Conservation (phyloP, 2,113 vertebrate species). For the Vulpes vulpes region DNA sequence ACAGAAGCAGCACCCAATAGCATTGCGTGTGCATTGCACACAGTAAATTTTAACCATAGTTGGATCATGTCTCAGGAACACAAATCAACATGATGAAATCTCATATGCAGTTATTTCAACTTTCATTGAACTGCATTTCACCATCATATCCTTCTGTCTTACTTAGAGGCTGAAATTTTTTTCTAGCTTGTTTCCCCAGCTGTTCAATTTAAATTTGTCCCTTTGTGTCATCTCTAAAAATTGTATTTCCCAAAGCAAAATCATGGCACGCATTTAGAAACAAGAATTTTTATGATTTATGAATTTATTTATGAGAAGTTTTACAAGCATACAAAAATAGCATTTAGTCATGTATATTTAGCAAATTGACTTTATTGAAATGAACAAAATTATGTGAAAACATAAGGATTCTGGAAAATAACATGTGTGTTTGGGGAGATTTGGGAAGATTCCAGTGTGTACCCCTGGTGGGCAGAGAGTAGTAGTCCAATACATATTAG, state of each 20-base stretch:
- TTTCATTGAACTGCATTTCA: background rate
- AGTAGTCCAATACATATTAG: background rate
- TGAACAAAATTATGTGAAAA: background rate
- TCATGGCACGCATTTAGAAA: conserved; percentile 60
- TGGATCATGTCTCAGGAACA: background rate
- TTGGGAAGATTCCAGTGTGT: background rate
- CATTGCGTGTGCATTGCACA: background rate
- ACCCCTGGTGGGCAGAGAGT: background rate
- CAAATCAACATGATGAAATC: rapidly evolving
- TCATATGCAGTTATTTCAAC: background rate
- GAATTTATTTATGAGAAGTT: conserved; percentile 70
- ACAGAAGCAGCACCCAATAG: background rate
- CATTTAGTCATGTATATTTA: background rate
- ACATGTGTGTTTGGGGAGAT: rapidly evolving
- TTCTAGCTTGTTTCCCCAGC: conserved; percentile 46
- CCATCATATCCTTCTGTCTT: background rate
- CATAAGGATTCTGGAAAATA: conserved; percentile 2
- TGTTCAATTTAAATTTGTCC: conserved; percentile 63
- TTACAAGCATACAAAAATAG: conserved; percentile 46
- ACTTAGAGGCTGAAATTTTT: background rate
- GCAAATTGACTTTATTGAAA: background rate
- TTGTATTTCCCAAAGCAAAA: conserved; percentile 38
- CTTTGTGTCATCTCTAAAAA: conserved; percentile 46
- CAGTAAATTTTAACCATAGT: background rate
- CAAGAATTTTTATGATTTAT: conserved; percentile 64